Base-by-base conservation (phyloP, 2,888 invertebrate genomes). In the Syritta pipiens region DNA sequence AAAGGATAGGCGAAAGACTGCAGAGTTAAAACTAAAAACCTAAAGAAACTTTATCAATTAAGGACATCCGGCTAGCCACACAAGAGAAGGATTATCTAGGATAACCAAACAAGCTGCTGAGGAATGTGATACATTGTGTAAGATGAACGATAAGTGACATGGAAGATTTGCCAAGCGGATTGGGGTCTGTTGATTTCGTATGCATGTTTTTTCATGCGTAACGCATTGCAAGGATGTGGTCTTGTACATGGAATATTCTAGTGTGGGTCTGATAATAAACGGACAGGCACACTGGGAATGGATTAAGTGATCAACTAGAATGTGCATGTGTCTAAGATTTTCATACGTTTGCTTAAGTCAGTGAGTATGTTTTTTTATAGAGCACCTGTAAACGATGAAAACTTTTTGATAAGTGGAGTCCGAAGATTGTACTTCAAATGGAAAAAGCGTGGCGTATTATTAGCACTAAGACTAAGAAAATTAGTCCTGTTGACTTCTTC, bases 41-140 rank as follows among this genome's bases (percentile, higher is more conserved):
- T 14, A 69, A n/a, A 63, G 20, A 63, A 77, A 77, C 59, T 72
- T 72, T 72, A 72, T 77, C 77, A 77, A 77, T 77, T 77, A 77
- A 65, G 77, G 72, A 51, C 77, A 72, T 65, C 63, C 44, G 72
- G 77, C 65, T 65, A 72, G 42, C 65, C 77, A 46, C 59, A 72
- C 53, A 46, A 42, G 26, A 17, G 37, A 20, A 59, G 48, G 65
- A 42, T 77, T 77, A 77, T 77, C 59, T 72, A 60, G 77, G 77
- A 72, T 77, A 72, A 59, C 57, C 65, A 77, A 72, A 77, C 77
- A 77, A 28, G 14, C 59, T 14, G 24, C 28, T 30, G 46, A 35
- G 19, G 51, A 63, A 53, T 65, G 42, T 53, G 71, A 65, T 46
- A 77, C 35, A 53, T 60, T 71, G 57, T 72, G 57, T 53, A 30